Conservation (phyloP, 2,797 vertebrate genomes). For the Thunnus albacares region DNA sequence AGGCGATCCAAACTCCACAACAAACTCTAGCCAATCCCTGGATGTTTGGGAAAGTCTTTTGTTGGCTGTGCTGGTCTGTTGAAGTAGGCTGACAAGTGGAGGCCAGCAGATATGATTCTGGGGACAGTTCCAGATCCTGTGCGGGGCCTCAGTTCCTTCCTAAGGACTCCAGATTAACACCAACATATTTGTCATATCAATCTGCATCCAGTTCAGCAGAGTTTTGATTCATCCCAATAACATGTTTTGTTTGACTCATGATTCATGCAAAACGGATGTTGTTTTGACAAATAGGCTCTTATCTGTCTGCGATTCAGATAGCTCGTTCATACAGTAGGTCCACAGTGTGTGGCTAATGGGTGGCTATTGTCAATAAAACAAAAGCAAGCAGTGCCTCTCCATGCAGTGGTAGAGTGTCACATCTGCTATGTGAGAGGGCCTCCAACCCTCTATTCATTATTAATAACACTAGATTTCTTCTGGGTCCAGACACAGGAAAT, state of each 20-base stretch:
- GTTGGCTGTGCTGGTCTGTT: constrained; percentile 44
- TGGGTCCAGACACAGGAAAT: constrained; percentile 75
- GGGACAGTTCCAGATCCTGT: constrained; percentile 45
- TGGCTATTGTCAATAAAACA: constrained; percentile 65
- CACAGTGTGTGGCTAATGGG: constrained; percentile 34
- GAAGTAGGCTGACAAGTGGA: constrained; percentile 51
- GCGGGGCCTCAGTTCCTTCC: constrained; percentile 32
- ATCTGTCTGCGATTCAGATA: constrained; percentile 20
- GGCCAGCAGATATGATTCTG: constrained; percentile 57
- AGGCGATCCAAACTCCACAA: constrained; percentile 47
- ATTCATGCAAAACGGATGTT: constrained; percentile 36
- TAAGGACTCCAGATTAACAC: constrained; percentile 41
- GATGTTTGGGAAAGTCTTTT: constrained; percentile 55
- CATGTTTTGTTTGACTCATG: constrained; percentile 37
- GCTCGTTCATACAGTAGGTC: constrained; percentile 7
- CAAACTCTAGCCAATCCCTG: constrained; percentile 56
- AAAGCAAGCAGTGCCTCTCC: constrained; percentile 47
- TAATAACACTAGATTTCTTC: constrained; percentile 79
- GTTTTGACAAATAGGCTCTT: constrained; percentile 37
- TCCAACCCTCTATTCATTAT: constrained; percentile 78
- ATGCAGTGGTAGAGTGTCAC: constrained; percentile 54
- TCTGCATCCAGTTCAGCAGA: constrained; percentile 7
- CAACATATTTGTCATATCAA: constrained; percentile 34
- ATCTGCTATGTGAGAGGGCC: constrained; percentile 58
- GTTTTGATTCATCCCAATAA: constrained; percentile 33